phyloP scores from a whole-genome alignment of 2,888 invertebrate species.

The Xestoiulus laeticollis region DNA sequence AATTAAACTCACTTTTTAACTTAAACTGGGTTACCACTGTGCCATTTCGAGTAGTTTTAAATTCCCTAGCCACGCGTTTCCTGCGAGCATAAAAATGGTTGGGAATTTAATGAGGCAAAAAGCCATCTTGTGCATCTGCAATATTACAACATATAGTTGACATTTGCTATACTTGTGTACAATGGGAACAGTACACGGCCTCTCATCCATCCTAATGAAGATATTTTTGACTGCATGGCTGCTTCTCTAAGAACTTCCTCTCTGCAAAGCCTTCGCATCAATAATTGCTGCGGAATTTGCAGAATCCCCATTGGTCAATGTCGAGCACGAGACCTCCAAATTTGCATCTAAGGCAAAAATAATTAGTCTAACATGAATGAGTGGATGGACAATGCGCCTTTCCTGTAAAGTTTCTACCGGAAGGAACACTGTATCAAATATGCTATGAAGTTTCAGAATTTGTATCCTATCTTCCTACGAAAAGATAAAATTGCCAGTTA shows the following conservation, averaged over 20 bases:
- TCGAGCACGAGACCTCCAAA: neutral
- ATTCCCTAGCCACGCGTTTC: slow-evolving; percentile 1
- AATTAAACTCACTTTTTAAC: neutral
- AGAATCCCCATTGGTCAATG: neutral
- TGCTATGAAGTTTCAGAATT: neutral
- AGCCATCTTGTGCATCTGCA: slow-evolving; percentile 5
- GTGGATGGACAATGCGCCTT: neutral
- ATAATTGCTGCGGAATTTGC: slow-evolving; percentile 23
- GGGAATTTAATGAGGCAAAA: slow-evolving; percentile 33
- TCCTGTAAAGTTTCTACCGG: neutral
- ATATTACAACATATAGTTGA: neutral
- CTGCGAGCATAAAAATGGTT: neutral
- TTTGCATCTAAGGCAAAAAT: neutral
- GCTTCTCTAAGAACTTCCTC: neutral
- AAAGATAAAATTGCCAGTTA: neutral
- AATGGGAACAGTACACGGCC: neutral
- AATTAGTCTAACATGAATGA: neutral
- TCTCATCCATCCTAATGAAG: slow-evolving; percentile 37
- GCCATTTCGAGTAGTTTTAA: neutral
- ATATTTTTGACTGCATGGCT: neutral
- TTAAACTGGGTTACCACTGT: neutral
- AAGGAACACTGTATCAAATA: neutral
- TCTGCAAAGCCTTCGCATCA: neutral
- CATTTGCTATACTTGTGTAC: neutral
- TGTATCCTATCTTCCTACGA: neutral